Evolutionary conservation across 1,140 invertebrate genomes (phyloP).

Genomic region (Arion vulgaris): DNA sequence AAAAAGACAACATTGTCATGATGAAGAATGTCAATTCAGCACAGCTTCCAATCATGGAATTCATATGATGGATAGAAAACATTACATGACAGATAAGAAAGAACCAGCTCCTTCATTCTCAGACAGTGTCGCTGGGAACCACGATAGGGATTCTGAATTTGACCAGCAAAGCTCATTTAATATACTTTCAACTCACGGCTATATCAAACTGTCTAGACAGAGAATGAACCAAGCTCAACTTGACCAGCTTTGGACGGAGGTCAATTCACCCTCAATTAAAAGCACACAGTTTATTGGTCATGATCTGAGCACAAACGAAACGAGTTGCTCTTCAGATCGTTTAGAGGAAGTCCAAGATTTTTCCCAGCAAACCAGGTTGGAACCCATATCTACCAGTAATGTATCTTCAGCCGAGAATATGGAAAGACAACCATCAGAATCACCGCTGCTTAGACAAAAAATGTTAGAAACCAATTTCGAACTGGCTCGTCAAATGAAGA

Average conservation of each 20-base stretch:
- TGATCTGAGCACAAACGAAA: neutral
- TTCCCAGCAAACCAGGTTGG: neutral
- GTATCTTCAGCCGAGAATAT: neutral
- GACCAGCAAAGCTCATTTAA: conserved; percentile 12
- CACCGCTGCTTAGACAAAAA: neutral
- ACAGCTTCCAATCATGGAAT: neutral
- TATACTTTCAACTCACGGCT: conserved; percentile 16
- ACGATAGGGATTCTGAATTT: neutral
- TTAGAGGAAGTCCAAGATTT: neutral
- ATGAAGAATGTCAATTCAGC: neutral
- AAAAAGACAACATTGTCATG: neutral
- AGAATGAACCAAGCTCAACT: neutral
- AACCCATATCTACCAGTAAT: neutral
- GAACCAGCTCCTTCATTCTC: too few relatives aligned
- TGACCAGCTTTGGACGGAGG: neutral
- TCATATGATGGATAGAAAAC: neutral
- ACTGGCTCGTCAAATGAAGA: conserved; percentile 18
- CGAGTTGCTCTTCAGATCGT: neutral
- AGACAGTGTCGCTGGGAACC: neutral
- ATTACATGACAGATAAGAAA: neutral
- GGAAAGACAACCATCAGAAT: neutral
- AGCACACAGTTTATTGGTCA: neutral
- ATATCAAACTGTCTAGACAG: conserved; percentile 10
- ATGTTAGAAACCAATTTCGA: neutral
- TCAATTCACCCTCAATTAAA: neutral